A percentile compares a stretch with the other conserved stretches of the same genome.
These are phyloP conservation scores for Phrynosoma platyrhinos DNA, from an alignment of 2,113 vertebrate genomes.

Conservation along the genomic window DNA sequence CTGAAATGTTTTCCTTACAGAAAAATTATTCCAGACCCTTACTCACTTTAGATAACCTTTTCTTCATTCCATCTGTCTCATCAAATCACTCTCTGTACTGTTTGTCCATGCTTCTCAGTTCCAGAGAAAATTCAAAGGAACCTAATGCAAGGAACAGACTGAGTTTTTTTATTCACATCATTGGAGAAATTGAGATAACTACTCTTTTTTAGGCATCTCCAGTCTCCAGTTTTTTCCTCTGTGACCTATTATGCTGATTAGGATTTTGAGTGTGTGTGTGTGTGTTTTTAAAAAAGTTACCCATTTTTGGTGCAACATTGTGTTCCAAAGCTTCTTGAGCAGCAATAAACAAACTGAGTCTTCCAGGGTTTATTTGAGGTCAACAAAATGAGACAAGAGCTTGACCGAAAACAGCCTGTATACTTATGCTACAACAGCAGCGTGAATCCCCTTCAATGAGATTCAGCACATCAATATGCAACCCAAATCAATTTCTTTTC, in stretches of 20 bases:
- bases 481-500: slow-evolving; percentile 33
- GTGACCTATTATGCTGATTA: neutral
- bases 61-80: neutral
- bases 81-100: neutral
- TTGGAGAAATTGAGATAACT: neutral
- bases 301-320: neutral
- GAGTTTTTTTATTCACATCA: too few relatives aligned
- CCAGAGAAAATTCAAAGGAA: neutral
- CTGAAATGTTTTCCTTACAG: neutral
- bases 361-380: neutral
- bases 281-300: too few relatives aligned
- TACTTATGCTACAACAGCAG: neutral
- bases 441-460: neutral
- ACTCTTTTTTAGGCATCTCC: neutral
- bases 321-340: neutral
- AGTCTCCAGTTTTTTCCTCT: neutral
- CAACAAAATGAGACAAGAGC: neutral
- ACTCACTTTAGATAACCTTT: neutral
- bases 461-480: neutral
- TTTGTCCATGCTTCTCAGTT: neutral
- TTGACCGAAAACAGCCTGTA: neutral
- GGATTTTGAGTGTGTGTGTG: too few relatives aligned
- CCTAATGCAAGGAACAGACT: neutral
- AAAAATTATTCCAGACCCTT: neutral
- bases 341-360: neutral